Evolutionary conservation across 1,140 invertebrate genomes (phyloP).

Genomic region (Charaxes varanes): DNA sequence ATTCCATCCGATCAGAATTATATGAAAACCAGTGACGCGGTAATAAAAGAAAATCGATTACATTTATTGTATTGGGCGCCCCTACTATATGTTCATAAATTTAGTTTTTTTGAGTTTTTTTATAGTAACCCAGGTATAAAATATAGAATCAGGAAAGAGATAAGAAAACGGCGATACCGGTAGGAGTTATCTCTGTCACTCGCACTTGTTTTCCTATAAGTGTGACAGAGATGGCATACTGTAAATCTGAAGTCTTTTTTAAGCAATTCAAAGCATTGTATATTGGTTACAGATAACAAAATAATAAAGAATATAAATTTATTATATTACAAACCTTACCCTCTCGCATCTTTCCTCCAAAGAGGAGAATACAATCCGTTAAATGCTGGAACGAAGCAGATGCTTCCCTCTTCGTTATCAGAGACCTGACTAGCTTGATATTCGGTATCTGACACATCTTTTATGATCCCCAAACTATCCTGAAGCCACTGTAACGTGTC

Average conservation of each 20-base stretch:
- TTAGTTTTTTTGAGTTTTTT: no score
- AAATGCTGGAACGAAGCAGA: conserved; percentile 97
- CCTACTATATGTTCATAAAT: no score
- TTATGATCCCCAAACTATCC: conserved; percentile 86
- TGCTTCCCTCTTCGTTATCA: conserved; percentile 74
- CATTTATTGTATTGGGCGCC: conserved; percentile 2
- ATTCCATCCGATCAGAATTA: background rate
- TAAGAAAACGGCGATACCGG: no score
- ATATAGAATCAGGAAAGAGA: no score
- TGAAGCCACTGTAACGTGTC: conserved; percentile 88
- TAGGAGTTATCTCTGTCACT: no score
- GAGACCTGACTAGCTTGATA: conserved; percentile 42
- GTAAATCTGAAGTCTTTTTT: no score
- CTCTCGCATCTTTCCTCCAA: conserved; percentile 93
- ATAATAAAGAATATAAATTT: no score
- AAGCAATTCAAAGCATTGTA: no score
- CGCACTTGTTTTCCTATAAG: no score
- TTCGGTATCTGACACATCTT: conserved; percentile 61
- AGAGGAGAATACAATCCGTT: conserved; percentile 96
- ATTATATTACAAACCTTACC: conserved; percentile 65
- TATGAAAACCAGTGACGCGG: background rate
- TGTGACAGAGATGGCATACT: no score
- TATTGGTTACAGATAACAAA: no score
- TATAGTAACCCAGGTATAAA: no score
- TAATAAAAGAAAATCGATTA: background rate